A percentile compares a stretch with the other conserved stretches of the same genome.
phyloP scores from a whole-genome alignment of 2,888 invertebrate genomes.

The Chironomus tentans region DNA sequence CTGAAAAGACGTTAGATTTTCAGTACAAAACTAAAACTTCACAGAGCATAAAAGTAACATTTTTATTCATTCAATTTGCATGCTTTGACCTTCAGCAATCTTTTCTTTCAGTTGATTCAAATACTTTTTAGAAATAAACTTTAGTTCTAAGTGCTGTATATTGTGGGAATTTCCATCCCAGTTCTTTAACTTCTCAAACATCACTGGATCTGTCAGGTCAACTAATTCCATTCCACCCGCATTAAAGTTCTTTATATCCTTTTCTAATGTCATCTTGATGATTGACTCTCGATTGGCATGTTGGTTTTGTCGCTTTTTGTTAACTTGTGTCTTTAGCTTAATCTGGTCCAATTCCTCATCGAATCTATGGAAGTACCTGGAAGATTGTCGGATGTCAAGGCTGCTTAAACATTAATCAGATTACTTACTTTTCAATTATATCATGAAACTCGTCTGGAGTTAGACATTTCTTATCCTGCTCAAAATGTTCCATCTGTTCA shows the following conservation, averaged over 20 bases:
- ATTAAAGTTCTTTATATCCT: constrained; percentile 64
- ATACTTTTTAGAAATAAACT: constrained; percentile 37
- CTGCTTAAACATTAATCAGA: too few species aligned
- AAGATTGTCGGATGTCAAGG: too few species aligned
- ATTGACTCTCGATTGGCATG: constrained; percentile 73
- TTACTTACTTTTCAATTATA: constrained; percentile 49
- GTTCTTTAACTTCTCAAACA: constrained; percentile 36
- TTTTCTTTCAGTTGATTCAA: constrained; percentile 31
- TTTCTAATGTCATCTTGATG: constrained; percentile 64
- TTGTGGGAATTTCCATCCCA: constrained; percentile 42
- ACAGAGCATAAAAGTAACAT: too few species aligned
- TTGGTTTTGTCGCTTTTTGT: constrained; percentile 57
- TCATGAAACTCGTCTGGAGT: constrained; percentile 51
- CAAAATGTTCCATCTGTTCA: constrained; percentile 48
- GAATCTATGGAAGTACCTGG: too few species aligned
- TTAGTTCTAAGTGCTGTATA: constrained; percentile 40
- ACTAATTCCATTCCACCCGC: constrained; percentile 56
- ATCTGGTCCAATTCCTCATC: constrained; percentile 65
- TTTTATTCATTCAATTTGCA: background rate
- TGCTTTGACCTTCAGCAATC: background rate
- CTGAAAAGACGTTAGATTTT: too few species aligned
- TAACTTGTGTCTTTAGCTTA: constrained; percentile 63
- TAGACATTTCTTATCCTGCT: constrained; percentile 43
- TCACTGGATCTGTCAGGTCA: constrained; percentile 36
- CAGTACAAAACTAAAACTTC: too few species aligned